These are phyloP conservation scores for Clarias laeviceps DNA, from an alignment of 2,797 vertebrate genomes.

Conservation along the genomic window DNA sequence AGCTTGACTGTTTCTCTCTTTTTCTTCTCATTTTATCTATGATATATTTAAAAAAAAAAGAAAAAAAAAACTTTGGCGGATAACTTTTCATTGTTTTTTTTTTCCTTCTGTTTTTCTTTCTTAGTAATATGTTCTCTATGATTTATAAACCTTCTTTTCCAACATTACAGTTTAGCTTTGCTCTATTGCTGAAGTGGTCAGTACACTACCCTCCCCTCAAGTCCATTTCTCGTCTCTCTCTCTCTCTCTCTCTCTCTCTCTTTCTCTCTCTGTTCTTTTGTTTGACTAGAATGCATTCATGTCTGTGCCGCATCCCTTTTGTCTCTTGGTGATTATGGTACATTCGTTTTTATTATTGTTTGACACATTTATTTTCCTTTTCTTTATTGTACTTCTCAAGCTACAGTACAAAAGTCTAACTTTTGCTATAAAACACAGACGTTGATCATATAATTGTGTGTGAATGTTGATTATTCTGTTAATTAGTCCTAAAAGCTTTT, in stretches of 20 bases:
- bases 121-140: slow-evolving; percentile 66
- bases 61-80: slow-evolving; percentile 65
- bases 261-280: slow-evolving; percentile 59
- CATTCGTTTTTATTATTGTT: slow-evolving; percentile 68
- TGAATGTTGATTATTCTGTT: slow-evolving; percentile 12
- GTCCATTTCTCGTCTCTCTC: slow-evolving; percentile 69
- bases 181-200: slow-evolving; percentile 77
- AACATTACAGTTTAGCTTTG: slow-evolving; percentile 72
- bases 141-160: slow-evolving; percentile 67
- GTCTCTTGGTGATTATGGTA: slow-evolving; percentile 76
- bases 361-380: slow-evolving; percentile 56
- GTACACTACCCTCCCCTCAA: slow-evolving; percentile 72
- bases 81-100: slow-evolving; percentile 67
- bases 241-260: neutral
- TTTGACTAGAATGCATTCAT: slow-evolving; percentile 87
- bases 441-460: neutral
- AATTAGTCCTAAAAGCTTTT: neutral
- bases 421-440: neutral
- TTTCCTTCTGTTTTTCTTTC: slow-evolving; percentile 66
- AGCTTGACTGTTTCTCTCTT: slow-evolving; percentile 85
- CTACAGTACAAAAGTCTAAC: neutral
- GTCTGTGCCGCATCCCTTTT: slow-evolving; percentile 85
- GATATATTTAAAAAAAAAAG: slow-evolving; percentile 59
- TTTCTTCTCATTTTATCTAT: slow-evolving; percentile 65
- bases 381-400: slow-evolving; percentile 25